Base-by-base conservation (phyloP, 2,888 invertebrate species). In the Ptilodon capucinus region DNA sequence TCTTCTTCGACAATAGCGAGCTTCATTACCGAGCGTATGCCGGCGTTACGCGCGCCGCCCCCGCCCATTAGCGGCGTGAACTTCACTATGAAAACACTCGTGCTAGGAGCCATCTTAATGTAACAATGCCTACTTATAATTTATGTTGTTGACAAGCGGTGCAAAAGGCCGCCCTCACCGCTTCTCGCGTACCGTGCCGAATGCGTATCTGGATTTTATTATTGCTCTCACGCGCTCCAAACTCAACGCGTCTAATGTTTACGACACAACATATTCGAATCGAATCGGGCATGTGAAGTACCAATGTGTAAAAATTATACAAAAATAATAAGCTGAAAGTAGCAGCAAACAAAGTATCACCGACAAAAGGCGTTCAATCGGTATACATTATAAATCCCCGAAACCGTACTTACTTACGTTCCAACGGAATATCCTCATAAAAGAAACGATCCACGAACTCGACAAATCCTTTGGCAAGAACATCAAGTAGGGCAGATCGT, bases 381-480 rank as follows among this genome's bases (percentile, higher is more conserved):
- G 71, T 76, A 77, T 77, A 80, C 79, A 83, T 84, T 84, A 85
- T 83, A 84, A 86, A 85, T 83, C 82, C 82, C 82, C 79, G 71
- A 82, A 85, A 81, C 80, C 83, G 77, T 85, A 82, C 81, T 81
- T 83, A 83, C 82, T 83, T 85, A 84, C 82, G 77, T 81, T 79
- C 76, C 76, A 72, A 66, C 72, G 73, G 72, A 80, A 82, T 83
- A 80, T 84, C 81, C 84, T 84, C 87, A 84, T 86, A 87, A 86
- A 86, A 84, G 84, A 84, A 86, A 86, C 83, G 85, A 83, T 84
- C 81, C 83, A 84, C 81, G 82, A 82, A 81, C 81, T 82, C 85
- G 83, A 86, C 88, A 88, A 89, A 89, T 88, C 87, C 87, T 86
- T 86, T 84, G 85, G 85, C 87, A 85, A 84, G 86, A 87, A 86